Evolutionary conservation across 2,797 vertebrate species (phyloP), one percentile per base, ranked within the genome.

Genomic region (Urocyon cinereoargenteus): DNA sequence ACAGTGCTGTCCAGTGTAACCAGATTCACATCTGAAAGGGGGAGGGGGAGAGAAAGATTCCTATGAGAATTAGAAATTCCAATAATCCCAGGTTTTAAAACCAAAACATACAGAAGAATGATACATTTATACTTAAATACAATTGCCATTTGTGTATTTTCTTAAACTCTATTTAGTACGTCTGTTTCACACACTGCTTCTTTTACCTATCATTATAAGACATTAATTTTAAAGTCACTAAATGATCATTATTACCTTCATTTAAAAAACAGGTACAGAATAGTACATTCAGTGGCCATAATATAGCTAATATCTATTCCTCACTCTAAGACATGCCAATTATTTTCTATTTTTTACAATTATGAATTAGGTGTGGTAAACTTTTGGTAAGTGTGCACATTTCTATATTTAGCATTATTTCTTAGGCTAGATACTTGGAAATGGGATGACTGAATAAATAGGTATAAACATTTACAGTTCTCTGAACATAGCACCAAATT

Each of bases 1-100:
- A 98, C 99, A 99, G 98, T 99, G 99, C 92, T 98, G 96, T 31
- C 99, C 99, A 98, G 99, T 99, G 95, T 99, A 99, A 72, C 99
- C 99, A 31, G 99, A 98, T 91, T 99, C 99, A 98, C 99, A 99
- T 93, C 99, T 99, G 99, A 93, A 98, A 98, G 97, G 95, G 62
- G 28, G 40, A 40, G 24, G 97, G 92, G 89, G 97, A 36, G 62
- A 97, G 45, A 26, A 57, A 61, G 70, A 95, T 85, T 97, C 91
- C 1, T 70, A 53, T 95, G 81, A 96, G 87, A 96, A 94, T 87
- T 70, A 73, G 1, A 94, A 72, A 86, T 36, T 66, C 70, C 82
- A 78, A 40, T 85, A 68, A 22, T 78, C 16, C 3, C 9, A 94
- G 15, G 21, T 77, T 93, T 97, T 94, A 83, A 91, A 94, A 90